Evolutionary conservation across 1,140 invertebrate genomes (phyloP), one percentile per base, ranked within the genome.

Genomic region (Listronotus oregonensis): DNA sequence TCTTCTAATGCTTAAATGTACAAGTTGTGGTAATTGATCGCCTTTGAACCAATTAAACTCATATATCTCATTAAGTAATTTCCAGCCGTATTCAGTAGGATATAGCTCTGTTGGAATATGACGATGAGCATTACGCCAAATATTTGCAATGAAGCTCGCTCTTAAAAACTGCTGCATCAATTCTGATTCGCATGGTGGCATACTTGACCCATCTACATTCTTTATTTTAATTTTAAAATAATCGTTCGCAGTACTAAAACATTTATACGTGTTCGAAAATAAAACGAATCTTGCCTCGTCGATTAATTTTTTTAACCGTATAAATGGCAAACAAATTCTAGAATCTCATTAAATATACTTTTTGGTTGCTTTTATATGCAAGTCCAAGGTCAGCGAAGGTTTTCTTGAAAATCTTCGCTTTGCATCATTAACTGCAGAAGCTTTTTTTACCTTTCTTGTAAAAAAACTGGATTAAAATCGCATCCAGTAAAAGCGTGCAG

Each of bases 201-300:
- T n/a, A n/a, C n/a, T n/a, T n/a, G n/a, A n/a, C n/a, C n/a, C 32
- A 15, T 51, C 34, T 32, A 46, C 40, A 1, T 21, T 52, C n/a
- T 61, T 61, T 27, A 61, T 40, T 51, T 50, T 1, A 3, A 50
- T 52, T 62, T 51, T 21, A 27, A 52, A 61, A 6, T 15, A 62
- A 42, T 62, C 18, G n/a, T 52, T 51, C 3, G 12, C 59, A 18
- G 34, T 52, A 27, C 39, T 62, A 2, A 15, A 62, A 62, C 59
- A 50, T 62, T 52, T 62, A 14, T 51, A 62, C 15, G 47, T 52
- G 0, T 62, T 62, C 12, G 59, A 62, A 52, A 62, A 62, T n/a
- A 61, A 51, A 61, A 52, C 37, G 37, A 61, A 61, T 61, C 59
- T 6, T 61, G 32, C 46, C 47, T 61, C 47, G 59, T 61, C 18